Evolutionary conservation across 2,888 invertebrate species (phyloP).

Genomic region (Synergus gifuensis): DNA sequence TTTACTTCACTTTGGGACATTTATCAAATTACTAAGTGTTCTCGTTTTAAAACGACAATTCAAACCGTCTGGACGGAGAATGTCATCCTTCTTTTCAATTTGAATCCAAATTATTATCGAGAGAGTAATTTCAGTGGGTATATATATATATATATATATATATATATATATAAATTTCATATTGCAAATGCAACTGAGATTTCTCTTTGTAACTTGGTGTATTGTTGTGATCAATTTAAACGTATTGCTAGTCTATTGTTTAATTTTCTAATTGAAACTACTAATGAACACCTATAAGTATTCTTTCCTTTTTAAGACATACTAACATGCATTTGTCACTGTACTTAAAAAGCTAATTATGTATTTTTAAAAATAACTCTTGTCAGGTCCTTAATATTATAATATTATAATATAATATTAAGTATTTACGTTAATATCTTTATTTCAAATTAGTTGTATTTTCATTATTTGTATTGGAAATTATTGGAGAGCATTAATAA

Average conservation of each 20-base stretch:
- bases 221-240: neutral
- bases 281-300: neutral
- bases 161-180: neutral
- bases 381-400: neutral
- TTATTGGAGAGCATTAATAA: neutral
- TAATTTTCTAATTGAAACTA: neutral
- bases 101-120: neutral
- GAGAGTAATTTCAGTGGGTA: too few relatives aligned
- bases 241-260: neutral
- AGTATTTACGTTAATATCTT: neutral
- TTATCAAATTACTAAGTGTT: neutral
- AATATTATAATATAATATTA: too few relatives aligned
- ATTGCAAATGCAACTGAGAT: neutral
- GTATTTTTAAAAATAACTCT: neutral
- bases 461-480: conserved; percentile 10
- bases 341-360: neutral
- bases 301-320: neutral
- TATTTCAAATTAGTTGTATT: neutral
- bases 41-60: neutral
- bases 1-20: neutral
- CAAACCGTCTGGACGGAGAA: neutral
- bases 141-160: too few relatives aligned
- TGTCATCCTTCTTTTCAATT: conserved; percentile 11
- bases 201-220: neutral
- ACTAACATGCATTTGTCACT: neutral